These are phyloP conservation scores for Anoplopoma fimbria DNA, from an alignment of 2,113 vertebrate genomes.

Conservation along the genomic window DNA sequence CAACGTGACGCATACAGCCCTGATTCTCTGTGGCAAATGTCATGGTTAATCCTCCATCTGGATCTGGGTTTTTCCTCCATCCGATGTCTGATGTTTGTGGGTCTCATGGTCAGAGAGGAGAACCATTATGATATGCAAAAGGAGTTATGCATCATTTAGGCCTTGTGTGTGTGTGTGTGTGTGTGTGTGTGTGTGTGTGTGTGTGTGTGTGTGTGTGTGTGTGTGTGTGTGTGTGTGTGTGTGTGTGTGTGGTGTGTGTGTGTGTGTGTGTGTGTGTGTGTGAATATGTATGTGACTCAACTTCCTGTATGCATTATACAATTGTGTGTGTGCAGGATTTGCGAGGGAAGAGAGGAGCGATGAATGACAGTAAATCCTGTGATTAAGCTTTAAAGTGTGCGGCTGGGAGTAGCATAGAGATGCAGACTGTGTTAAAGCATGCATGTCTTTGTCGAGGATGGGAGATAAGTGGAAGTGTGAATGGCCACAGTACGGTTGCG, in stretches of 20 bases:
- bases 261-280: slow-evolving; percentile 20
- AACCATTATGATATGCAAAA: slow-evolving; percentile 23
- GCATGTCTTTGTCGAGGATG: slow-evolving; percentile 29
- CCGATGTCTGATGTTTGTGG: slow-evolving; percentile 26
- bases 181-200: slow-evolving; percentile 25
- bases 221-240: slow-evolving; percentile 49
- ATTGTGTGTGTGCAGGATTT: slow-evolving; percentile 19
- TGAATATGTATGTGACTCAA: slow-evolving; percentile 63
- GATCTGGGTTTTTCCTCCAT: slow-evolving; percentile 21
- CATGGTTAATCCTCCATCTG: slow-evolving; percentile 73
- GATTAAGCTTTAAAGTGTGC: slow-evolving; percentile 62
- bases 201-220: slow-evolving; percentile 38
- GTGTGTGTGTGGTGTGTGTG: neutral
- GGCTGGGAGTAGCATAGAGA: slow-evolving; percentile 43
- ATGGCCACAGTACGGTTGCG: slow-evolving; percentile 57
- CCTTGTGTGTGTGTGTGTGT: slow-evolving; percentile 12
- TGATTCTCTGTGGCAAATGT: slow-evolving; percentile 64
- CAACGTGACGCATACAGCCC: slow-evolving; percentile 73
- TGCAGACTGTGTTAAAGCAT: slow-evolving; percentile 40
- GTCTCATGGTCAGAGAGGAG: slow-evolving; percentile 13
- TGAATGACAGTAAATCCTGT: slow-evolving; percentile 65
- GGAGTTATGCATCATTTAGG: slow-evolving; percentile 55
- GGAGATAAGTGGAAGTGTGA: slow-evolving; percentile 23
- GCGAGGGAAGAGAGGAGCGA: slow-evolving; percentile 16
- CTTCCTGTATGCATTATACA: slow-evolving; percentile 66